A percentile compares a stretch with the other conserved stretches of the same genome.
Evolutionary conservation across 1,140 invertebrate genomes (phyloP).

Genomic region (Hyles euphorbiae): DNA sequence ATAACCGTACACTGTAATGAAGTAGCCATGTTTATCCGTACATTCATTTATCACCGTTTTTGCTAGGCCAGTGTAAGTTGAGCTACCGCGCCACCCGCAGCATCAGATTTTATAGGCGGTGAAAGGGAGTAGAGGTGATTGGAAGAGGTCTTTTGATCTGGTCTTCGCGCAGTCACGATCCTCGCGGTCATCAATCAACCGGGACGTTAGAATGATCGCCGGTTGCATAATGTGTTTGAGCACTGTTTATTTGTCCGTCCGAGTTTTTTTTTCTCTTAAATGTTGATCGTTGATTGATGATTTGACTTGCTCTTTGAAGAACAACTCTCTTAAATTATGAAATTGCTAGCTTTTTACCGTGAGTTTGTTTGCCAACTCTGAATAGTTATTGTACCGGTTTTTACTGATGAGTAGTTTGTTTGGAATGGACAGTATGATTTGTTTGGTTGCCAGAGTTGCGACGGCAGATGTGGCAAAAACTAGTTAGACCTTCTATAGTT

Average conservation of each 20-base stretch:
- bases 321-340: constrained; percentile 1
- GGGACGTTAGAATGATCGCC: constrained; percentile 39
- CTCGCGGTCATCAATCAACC: constrained; percentile 47
- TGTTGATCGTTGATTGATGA: constrained; percentile 4
- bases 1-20: constrained; percentile 61
- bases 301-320: constrained; percentile 3
- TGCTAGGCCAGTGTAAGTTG: constrained; percentile 32
- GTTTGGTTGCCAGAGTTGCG: no score
- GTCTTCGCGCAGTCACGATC: constrained; percentile 32
- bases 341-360: no score
- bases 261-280: constrained; percentile 6
- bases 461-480: no score
- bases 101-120: neutral
- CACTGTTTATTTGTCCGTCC: constrained; percentile 28
- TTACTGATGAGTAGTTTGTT: no score
- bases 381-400: no score
- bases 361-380: no score
- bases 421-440: no score
- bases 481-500: no score
- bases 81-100: constrained; percentile 16
- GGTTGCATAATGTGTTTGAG: constrained; percentile 50
- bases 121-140: neutral
- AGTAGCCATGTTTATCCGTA: constrained; percentile 62
- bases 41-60: constrained; percentile 58
- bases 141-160: constrained; percentile 20